A percentile compares a stretch with the other conserved stretches of the same genome.
Conservation (phyloP, 2,888 invertebrate genomes). For the Andrena camellia region DNA sequence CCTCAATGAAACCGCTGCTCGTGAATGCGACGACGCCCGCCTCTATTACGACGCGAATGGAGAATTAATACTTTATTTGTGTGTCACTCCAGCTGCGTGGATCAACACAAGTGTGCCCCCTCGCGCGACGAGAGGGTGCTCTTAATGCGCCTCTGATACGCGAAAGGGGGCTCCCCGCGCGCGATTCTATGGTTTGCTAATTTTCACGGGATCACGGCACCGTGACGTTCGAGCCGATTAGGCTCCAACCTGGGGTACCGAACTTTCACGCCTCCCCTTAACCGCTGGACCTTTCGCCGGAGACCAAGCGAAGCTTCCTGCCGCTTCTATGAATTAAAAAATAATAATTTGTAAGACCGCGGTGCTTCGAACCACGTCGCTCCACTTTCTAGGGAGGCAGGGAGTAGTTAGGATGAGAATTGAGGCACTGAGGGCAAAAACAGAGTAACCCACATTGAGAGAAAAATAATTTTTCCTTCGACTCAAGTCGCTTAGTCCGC, state of each 20-base stretch:
- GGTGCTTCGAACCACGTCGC: neutral
- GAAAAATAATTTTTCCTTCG: no score
- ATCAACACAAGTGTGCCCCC: constrained; percentile 81
- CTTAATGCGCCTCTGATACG: constrained; percentile 75
- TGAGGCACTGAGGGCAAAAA: no score
- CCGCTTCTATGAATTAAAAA: neutral
- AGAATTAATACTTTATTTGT: constrained; percentile 84
- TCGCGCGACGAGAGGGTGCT: constrained; percentile 68
- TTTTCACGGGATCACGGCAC: constrained; percentile 79
- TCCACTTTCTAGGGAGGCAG: neutral
- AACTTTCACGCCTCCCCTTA: constrained; percentile 76
- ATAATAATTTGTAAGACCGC: neutral
- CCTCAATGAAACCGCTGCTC: neutral
- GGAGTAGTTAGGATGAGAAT: no score
- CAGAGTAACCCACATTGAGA: no score
- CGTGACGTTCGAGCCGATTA: constrained; percentile 80
- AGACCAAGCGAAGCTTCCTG: neutral
- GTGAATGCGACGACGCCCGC: constrained; percentile 3
- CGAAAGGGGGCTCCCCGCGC: constrained; percentile 58
- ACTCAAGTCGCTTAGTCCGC: no score
- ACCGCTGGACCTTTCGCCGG: constrained; percentile 26
- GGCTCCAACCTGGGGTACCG: constrained; percentile 66
- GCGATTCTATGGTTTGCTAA: constrained; percentile 81
- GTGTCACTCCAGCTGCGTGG: constrained; percentile 84
- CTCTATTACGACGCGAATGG: constrained; percentile 73